Base-by-base conservation (phyloP, 1,140 invertebrate genomes). In the Platyura marginata region DNA sequence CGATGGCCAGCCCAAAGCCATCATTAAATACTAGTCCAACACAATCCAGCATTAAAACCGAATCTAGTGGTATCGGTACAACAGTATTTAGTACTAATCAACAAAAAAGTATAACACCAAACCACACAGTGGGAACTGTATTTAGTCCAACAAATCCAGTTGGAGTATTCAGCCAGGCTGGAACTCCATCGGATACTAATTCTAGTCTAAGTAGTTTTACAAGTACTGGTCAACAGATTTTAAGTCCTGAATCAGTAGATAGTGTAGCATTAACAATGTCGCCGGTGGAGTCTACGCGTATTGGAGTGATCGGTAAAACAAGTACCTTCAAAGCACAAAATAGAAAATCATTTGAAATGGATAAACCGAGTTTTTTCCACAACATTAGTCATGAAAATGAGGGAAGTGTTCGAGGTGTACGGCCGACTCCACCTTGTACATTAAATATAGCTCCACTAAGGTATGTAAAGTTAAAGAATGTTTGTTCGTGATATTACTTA, bases 391-490 rank as follows among this genome's bases (percentile, higher is more conserved):
- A 38, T 8, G 9, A 21, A 10, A 38, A 46, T 36, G 45, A 37
- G 22, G 35, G 13, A 9, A 43, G 19, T 65, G 50, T 72, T 34
- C 63, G 76, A 53, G 75, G 75, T 32, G 74, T 75, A n/a, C 66
- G 81, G 51, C 81, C 81, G 0, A 81, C 80, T 44, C 79, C 81
- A 47, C 82, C 82, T 4, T 85, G 84, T 53, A 85, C 82, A 15
- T 61, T 86, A 46, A 85, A 83, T 63, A 67, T 86, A 42, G 71
- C 55, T 63, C 65, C 38, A 71, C 63, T 58, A 63, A 66, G 44
- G 65, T 66, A 59, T n/a, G n/a, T n/a, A n/a, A n/a, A n/a, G n/a
- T n/a, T n/a, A n/a, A n/a, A n/a, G n/a, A n/a, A n/a, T n/a, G n/a
- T n/a, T n/a, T n/a, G n/a, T n/a, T n/a, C n/a, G n/a, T n/a, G n/a